phyloP scores from a whole-genome alignment of 2,797 vertebrate species.

The Xyrichtys novacula region DNA sequence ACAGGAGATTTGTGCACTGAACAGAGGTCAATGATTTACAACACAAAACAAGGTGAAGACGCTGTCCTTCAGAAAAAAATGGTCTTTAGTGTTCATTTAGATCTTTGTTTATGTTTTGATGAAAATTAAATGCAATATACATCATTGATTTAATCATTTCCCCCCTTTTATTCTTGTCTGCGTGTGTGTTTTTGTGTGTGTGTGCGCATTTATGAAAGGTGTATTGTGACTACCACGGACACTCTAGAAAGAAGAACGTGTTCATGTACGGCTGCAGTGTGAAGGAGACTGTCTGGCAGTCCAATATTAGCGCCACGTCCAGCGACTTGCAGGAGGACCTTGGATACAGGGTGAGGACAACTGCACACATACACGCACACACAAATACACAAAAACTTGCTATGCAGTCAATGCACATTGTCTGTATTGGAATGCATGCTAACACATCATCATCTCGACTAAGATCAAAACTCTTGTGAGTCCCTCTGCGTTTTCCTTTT shows the following conservation, averaged over 20 bases:
- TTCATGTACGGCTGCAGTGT: constrained; percentile 99
- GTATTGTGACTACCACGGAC: constrained; percentile 98
- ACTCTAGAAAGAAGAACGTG: constrained; percentile 99
- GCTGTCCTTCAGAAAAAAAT: constrained; percentile 17
- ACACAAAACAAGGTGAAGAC: constrained; percentile 19
- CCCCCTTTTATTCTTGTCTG: not conserved
- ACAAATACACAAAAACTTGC: no score
- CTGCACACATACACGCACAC: constrained; percentile 4
- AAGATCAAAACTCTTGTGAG: no score
- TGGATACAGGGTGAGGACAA: constrained; percentile 87
- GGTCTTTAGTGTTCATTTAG: not conserved
- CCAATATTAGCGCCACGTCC: constrained; percentile 85
- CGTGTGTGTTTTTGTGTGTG: not conserved
- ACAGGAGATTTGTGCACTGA: constrained; percentile 29
- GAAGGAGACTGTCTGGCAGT: constrained; percentile 97
- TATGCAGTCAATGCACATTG: no score
- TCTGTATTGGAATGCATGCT: no score
- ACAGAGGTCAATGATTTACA: constrained; percentile 7
- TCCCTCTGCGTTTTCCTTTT: no score
- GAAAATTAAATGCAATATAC: not conserved
- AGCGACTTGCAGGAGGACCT: constrained; percentile 92
- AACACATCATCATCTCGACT: no score
- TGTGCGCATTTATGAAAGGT: constrained; percentile 83
- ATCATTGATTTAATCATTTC: constrained; percentile 2
- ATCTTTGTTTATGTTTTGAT: not conserved